phyloP scores from a whole-genome alignment of 2,113 vertebrate genomes.

The Zapornia atra region DNA sequence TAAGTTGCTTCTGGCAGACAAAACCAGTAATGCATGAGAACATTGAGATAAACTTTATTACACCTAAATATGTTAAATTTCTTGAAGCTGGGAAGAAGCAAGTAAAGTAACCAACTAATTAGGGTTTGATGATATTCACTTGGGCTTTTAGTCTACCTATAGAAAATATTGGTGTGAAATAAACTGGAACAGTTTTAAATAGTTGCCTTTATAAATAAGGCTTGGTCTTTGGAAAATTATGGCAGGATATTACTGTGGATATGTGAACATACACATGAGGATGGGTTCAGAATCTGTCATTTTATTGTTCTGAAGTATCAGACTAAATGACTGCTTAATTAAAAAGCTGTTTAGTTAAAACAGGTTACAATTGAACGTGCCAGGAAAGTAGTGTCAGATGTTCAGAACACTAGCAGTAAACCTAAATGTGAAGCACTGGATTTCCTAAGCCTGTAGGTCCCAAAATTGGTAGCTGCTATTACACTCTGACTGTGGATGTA shows the following conservation, averaged over 20 bases:
- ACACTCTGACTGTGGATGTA: neutral
- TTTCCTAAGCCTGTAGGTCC: neutral
- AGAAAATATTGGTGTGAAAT: neutral
- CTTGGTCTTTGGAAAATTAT: neutral
- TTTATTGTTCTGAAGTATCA: neutral
- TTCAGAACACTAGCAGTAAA: neutral
- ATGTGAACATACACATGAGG: neutral
- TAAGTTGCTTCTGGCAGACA: neutral
- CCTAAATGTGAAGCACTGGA: neutral
- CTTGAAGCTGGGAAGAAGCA: neutral
- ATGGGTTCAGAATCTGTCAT: neutral
- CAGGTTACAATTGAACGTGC: neutral
- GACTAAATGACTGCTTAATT: neutral
- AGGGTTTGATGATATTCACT: neutral
- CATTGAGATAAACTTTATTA: neutral
- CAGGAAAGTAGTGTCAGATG: neutral
- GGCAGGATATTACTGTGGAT: neutral
- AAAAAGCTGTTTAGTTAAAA: neutral
- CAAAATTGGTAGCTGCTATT: neutral
- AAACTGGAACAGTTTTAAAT: neutral
- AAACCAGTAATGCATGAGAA: neutral
- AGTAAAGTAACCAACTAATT: neutral
- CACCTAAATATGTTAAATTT: neutral
- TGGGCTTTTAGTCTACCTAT: neutral
- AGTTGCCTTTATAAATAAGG: neutral